These are phyloP conservation scores for Anastatus disparis DNA, from an alignment of 1,140 invertebrate species.

Conservation along the genomic window DNA sequence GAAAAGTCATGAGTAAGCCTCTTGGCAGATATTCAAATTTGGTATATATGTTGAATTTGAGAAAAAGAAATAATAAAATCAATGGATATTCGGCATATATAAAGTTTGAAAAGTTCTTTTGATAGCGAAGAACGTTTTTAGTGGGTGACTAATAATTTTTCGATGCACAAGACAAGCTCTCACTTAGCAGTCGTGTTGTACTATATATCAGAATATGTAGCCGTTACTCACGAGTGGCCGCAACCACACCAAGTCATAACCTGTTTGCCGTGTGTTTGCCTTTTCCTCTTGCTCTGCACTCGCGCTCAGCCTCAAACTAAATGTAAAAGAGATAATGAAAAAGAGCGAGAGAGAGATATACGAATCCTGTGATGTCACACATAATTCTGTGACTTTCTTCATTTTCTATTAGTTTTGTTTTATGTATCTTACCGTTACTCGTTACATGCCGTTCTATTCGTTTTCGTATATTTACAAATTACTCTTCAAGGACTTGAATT, in stretches of 20 bases:
- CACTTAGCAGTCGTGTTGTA: background rate
- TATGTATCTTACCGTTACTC: slow-evolving; percentile 1
- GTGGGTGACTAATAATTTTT: slow-evolving; percentile 23
- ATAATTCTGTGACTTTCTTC: slow-evolving; percentile 15
- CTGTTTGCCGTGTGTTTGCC: slow-evolving; percentile 37
- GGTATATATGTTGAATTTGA: too few relatives aligned
- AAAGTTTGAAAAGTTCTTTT: too few relatives aligned
- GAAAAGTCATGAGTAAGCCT: too few relatives aligned
- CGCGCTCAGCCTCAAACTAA: slow-evolving; percentile 41
- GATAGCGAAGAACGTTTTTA: too few relatives aligned
- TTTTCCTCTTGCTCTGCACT: slow-evolving; percentile 15
- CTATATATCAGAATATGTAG: too few relatives aligned
- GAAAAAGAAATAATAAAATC: too few relatives aligned
- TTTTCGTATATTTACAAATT: background rate
- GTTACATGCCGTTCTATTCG: too few relatives aligned
- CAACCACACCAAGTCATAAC: slow-evolving; percentile 23
- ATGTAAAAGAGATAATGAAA: slow-evolving; percentile 12
- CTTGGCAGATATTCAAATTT: too few relatives aligned
- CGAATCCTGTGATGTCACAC: slow-evolving; percentile 11
- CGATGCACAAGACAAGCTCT: background rate
- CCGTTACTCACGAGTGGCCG: slow-evolving; percentile 20
- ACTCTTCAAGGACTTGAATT: background rate
- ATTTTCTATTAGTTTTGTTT: slow-evolving; percentile 32
- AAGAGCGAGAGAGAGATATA: background rate
- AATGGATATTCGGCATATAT: too few relatives aligned